phyloP scores from a whole-genome alignment of 2,797 vertebrate genomes.

The Anas bahamensis region DNA sequence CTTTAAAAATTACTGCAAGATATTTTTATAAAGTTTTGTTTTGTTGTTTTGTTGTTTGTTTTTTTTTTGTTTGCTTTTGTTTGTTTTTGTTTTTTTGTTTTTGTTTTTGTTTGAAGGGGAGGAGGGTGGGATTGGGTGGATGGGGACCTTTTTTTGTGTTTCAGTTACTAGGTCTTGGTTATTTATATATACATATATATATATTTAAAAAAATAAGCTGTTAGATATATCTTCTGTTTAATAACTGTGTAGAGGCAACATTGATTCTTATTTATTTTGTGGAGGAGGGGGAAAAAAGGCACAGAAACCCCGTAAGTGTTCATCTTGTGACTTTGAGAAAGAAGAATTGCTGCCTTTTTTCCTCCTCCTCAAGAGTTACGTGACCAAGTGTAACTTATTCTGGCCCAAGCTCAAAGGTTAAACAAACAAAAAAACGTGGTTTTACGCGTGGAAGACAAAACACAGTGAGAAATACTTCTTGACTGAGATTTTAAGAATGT shows the following conservation, averaged over 20 bases:
- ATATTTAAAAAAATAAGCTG: constrained; percentile 79
- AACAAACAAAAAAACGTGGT: constrained; percentile 18
- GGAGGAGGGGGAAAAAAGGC: constrained; percentile 70
- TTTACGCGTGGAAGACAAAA: constrained; percentile 59
- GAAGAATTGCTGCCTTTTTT: constrained; percentile 60
- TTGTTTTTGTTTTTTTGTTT: too few species aligned
- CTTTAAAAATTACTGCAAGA: constrained; percentile 85
- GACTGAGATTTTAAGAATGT: constrained; percentile 92
- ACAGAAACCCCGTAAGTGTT: constrained; percentile 47
- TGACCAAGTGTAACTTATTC: constrained; percentile 80
- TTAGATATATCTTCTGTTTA: constrained; percentile 89
- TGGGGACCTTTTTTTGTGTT: constrained; percentile 75
- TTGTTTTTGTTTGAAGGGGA: constrained; percentile 72
- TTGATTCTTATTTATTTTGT: constrained; percentile 74
- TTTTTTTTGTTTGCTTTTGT: too few species aligned
- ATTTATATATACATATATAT: constrained; percentile 85
- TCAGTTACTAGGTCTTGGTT: constrained; percentile 87
- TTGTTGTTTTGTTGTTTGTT: background rate
- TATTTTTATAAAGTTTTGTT: constrained; percentile 81
- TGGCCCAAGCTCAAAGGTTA: constrained; percentile 74
- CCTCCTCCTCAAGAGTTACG: constrained; percentile 78
- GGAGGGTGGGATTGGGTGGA: constrained; percentile 62
- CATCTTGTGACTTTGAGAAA: constrained; percentile 57
- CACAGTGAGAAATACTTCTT: constrained; percentile 76
- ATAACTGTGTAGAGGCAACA: constrained; percentile 81